phyloP scores from a whole-genome alignment of 2,888 invertebrate species.

The Aspidiotus destructor region DNA sequence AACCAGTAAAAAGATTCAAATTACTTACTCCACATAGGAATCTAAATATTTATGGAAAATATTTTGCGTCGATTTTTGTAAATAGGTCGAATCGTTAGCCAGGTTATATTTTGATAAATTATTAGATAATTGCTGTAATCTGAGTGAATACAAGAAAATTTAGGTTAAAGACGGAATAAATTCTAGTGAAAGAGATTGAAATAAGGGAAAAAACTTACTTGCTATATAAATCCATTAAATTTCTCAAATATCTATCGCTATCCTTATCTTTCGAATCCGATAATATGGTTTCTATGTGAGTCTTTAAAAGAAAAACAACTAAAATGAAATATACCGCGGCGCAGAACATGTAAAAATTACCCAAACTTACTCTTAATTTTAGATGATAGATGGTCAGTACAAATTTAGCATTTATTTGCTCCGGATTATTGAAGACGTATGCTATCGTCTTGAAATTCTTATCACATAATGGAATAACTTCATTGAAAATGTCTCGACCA shows the following conservation, averaged over 20 bases:
- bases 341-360: neutral
- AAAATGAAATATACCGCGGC: neutral
- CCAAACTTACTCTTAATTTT: conserved; percentile 53
- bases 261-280: conserved; percentile 56
- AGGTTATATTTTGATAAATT: conserved; percentile 65
- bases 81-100: conserved; percentile 66
- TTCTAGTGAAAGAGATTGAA: too few relatives aligned
- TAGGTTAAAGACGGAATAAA: too few relatives aligned
- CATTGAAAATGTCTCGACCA: conserved; percentile 80
- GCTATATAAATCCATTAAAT: conserved; percentile 79
- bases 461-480: conserved; percentile 80
- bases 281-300: conserved; percentile 71
- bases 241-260: conserved; percentile 77
- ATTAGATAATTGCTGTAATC: conserved; percentile 50
- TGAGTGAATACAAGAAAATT: conserved; percentile 39
- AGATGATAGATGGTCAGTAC: conserved; percentile 90
- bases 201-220: conserved; percentile 51
- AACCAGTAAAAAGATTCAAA: conserved; percentile 2
- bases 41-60: conserved; percentile 72
- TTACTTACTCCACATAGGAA: conserved; percentile 58
- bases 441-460: conserved; percentile 71
- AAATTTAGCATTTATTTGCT: conserved; percentile 96
- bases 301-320: conserved; percentile 43
- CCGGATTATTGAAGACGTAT: conserved; percentile 87
- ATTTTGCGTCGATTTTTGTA: conserved; percentile 65